Percentiles rank a stretch among this genome's conserved stretches.
phyloP scores from a whole-genome alignment of 2,113 vertebrate genomes.

The Amblyopsis rosae region DNA sequence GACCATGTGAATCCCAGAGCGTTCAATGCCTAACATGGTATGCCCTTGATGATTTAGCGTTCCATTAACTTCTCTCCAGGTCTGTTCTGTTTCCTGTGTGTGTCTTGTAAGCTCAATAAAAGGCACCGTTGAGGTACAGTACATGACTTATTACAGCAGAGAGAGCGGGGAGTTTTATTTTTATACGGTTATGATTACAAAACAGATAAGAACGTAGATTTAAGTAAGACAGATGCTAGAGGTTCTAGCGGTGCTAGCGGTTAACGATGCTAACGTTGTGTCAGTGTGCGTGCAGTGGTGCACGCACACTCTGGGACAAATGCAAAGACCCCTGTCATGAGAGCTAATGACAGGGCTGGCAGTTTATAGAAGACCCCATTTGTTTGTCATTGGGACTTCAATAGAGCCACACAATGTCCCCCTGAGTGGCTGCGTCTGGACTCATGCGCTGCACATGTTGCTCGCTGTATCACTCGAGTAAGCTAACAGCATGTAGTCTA shows the following conservation, averaged over 20 bases:
- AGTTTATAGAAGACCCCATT: conserved; percentile 48
- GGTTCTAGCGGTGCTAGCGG: conserved; percentile 18
- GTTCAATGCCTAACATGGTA: conserved; percentile 62
- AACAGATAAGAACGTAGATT: background rate
- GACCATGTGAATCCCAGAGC: conserved; percentile 14
- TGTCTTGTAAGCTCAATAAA: conserved; percentile 32
- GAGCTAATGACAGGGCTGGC: conserved; percentile 63
- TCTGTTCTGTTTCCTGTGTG: conserved; percentile 28
- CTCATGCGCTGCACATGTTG: conserved; percentile 60
- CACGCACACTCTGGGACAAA: conserved; percentile 42
- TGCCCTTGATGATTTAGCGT: conserved; percentile 50
- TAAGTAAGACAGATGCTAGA: background rate
- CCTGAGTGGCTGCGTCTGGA: conserved; percentile 36
- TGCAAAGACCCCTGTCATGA: conserved; percentile 48
- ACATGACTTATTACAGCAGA: conserved; percentile 35
- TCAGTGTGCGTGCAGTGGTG: conserved; percentile 12
- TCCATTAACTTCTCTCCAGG: conserved; percentile 37
- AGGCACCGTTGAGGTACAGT: background rate
- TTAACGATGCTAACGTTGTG: conserved; percentile 9
- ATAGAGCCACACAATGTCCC: conserved; percentile 42
- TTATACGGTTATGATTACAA: too few species aligned
- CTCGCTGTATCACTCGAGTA: conserved; percentile 55
- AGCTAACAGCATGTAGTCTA: conserved; percentile 34
- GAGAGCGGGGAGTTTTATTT: conserved; percentile 4
- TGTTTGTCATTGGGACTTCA: conserved; percentile 65